These are phyloP conservation scores for Daubentonia madagascariensis DNA, from an alignment of 2,113 vertebrate species.

Conservation along the genomic window DNA sequence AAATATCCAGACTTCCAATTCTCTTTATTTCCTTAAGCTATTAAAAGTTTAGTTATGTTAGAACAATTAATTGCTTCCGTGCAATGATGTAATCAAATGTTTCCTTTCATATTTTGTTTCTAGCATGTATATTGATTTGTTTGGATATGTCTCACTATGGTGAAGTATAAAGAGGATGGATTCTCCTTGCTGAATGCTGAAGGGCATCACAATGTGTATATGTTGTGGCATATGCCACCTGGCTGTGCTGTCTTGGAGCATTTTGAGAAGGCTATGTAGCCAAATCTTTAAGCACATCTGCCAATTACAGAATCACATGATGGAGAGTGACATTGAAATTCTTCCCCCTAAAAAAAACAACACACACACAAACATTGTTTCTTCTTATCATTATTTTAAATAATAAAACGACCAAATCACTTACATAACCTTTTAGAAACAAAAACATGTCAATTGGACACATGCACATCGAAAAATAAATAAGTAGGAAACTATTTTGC, in stretches of 20 bases:
- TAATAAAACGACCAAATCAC: not conserved
- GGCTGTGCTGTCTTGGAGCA: not conserved
- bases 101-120: not conserved
- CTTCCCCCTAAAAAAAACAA: not conserved
- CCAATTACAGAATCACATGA: not conserved
- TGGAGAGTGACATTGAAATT: not conserved
- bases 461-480: not conserved
- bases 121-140: not conserved
- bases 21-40: not conserved
- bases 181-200: not conserved
- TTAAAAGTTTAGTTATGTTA: not conserved
- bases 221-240: conserved; percentile 3
- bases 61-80: not conserved
- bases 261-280: not conserved
- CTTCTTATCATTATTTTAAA: not conserved
- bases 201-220: not conserved
- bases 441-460: not conserved
- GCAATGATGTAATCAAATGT: not conserved
- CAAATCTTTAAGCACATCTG: not conserved
- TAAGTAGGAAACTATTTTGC: not conserved
- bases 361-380: not conserved
- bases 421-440: not conserved
- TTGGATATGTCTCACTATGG: not conserved
- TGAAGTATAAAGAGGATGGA: not conserved
- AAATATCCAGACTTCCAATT: not conserved